Base-by-base conservation (phyloP, 2,113 vertebrate species). In the Callospermophilus lateralis region DNA sequence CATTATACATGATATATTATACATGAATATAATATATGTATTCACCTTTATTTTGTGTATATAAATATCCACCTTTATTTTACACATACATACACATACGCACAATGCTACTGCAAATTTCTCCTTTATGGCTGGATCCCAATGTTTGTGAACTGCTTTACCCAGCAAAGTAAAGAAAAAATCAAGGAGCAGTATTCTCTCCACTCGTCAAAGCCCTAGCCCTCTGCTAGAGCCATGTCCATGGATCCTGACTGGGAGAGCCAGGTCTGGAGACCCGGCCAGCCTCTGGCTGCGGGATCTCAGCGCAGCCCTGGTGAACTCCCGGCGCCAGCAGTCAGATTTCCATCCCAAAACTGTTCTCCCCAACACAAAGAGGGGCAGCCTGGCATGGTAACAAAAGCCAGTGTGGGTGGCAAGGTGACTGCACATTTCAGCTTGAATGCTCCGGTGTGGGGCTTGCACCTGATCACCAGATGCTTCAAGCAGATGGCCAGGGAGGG, bases 381-480 rank as follows among this genome's bases (percentile, higher is more conserved):
- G 98, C 95, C 98, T 98, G 98, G 98, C 98, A 72, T 83, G 6
- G 28, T 96, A 97, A 98, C 98, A 98, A 98, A 98, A 98, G 99
- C 98, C 98, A 98, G 98, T 98, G 98, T 99, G 98, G 98, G 98
- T 98, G 98, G 98, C 98, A 99, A 99, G 99, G 99, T 99, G 99
- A 98, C 98, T 98, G 98, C 98, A 98, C 98, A 98, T 98, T 99
- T 99, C 98, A 98, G 99, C 99, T 98, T 98, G 98, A 98, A 95
- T 98, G 98, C 98, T 98, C 98, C 98, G 96, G 98, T 98, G 98
- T 98, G 98, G 98, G 98, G 98, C 98, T 98, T 97, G 98, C 98
- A 99, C 99, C 99, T 99, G 99, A 99, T 98, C 98, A 98, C 99
- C 99, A 99, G 99, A 99, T 99, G 99, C 98, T 99, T 98, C 98